phyloP scores from a whole-genome alignment of 2,113 vertebrate genomes.

The Coturnix japonica region DNA sequence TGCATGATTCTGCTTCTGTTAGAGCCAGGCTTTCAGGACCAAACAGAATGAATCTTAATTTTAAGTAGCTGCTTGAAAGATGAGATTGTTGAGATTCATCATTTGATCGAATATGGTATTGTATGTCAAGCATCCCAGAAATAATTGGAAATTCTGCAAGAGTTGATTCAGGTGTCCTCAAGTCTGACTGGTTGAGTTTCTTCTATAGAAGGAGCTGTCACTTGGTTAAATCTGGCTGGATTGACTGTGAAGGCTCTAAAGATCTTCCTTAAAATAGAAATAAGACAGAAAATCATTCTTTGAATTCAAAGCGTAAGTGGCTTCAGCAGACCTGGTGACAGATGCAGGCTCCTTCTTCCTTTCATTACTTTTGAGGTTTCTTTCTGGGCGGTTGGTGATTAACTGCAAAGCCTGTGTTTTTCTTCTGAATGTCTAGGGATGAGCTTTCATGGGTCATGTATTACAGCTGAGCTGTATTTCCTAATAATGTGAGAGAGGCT shows the following conservation, averaged over 20 bases:
- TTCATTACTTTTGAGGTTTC: neutral
- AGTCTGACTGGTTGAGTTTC: neutral
- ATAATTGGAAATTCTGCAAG: neutral
- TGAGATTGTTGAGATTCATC: neutral
- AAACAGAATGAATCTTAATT: neutral
- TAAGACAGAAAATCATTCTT: neutral
- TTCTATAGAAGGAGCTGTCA: neutral
- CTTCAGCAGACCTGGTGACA: neutral
- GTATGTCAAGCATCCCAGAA: neutral
- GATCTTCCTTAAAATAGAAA: neutral
- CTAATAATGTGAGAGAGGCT: neutral
- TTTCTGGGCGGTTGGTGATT: neutral
- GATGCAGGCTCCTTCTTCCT: neutral
- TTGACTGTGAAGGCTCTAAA: neutral
- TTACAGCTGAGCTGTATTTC: neutral
- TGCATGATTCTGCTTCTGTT: neutral
- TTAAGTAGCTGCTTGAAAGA: neutral
- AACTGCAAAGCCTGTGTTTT: neutral
- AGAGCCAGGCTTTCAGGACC: neutral
- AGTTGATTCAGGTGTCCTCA: neutral
- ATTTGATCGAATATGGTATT: neutral
- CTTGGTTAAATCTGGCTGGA: neutral
- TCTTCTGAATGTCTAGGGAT: neutral
- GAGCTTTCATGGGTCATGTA: neutral
- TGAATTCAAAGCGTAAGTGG: neutral